A percentile compares a stretch with the other conserved stretches of the same genome.
Evolutionary conservation across 30 jellyfish, hydroid and myxozoan species (phyloP).

Genomic region (Morbakka virulenta): DNA sequence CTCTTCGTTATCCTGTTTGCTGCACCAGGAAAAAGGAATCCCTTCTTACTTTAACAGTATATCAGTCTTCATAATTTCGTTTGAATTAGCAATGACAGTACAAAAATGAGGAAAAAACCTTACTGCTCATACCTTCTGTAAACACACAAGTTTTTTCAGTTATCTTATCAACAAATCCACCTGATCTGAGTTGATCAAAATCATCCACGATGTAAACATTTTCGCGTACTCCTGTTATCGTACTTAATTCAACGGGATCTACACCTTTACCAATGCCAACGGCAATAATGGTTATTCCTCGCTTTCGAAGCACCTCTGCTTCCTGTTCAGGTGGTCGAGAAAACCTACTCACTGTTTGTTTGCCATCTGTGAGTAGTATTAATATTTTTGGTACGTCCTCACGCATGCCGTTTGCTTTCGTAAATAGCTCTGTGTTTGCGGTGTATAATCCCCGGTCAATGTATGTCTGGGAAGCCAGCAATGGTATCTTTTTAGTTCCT

Average conservation of each 20-base stretch:
- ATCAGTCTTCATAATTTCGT: too few species aligned
- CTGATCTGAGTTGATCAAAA: slow-evolving; percentile 44
- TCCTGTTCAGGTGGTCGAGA: slow-evolving; percentile 28
- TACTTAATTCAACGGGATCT: slow-evolving; percentile 31
- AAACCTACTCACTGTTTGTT: slow-evolving; percentile 16
- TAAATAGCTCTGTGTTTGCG: slow-evolving; percentile 32
- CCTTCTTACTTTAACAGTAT: too few species aligned
- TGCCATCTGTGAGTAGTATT: slow-evolving; percentile 64
- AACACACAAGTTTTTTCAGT: slow-evolving; percentile 11
- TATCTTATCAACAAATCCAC: slow-evolving; percentile 11
- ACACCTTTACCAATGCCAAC: slow-evolving; percentile 60
- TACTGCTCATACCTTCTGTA: slow-evolving; percentile 51
- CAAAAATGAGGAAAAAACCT: neutral
- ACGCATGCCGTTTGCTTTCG: slow-evolving; percentile 54
- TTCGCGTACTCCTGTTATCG: slow-evolving; percentile 52
- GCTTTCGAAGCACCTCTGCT: slow-evolving; percentile 37
- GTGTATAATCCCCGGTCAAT: slow-evolving; percentile 40
- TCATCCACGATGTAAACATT: slow-evolving; percentile 24
- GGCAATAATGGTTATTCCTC: slow-evolving; percentile 41
- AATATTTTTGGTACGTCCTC: slow-evolving; percentile 57
- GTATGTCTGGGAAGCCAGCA: slow-evolving; percentile 52
- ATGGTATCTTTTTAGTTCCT: slow-evolving; percentile 25
- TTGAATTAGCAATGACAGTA: neutral
- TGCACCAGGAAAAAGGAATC: too few species aligned
- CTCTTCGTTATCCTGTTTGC: too few species aligned